Evolutionary conservation across 2,113 vertebrate species (phyloP).

Genomic region (Amphiprion percula): DNA sequence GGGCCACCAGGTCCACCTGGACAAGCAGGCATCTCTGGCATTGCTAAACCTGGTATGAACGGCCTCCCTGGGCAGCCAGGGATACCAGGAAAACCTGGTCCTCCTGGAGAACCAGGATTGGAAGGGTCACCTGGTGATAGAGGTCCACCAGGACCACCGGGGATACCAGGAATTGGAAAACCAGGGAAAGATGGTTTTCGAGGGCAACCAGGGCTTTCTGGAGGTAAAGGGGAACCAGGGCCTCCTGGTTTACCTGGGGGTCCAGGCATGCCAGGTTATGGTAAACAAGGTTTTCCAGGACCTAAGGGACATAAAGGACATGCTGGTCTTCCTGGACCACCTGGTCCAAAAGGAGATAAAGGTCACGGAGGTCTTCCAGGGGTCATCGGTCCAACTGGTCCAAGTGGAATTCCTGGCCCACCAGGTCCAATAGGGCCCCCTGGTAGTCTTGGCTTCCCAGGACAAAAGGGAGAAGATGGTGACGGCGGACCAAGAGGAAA

Average conservation of each 20-base stretch:
- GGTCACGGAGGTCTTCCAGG: constrained; percentile 90
- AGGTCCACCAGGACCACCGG: constrained; percentile 89
- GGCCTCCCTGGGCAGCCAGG: constrained; percentile 93
- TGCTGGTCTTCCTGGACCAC: constrained; percentile 86
- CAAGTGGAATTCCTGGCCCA: constrained; percentile 89
- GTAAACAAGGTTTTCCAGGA: constrained; percentile 93
- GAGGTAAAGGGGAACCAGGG: constrained; percentile 86
- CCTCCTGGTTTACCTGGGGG: constrained; percentile 88
- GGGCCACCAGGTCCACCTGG: constrained; percentile 90
- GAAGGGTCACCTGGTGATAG: constrained; percentile 87
- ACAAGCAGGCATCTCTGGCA: constrained; percentile 87
- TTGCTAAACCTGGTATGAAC: constrained; percentile 91
- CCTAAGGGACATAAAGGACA: constrained; percentile 92
- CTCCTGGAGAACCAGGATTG: constrained; percentile 88
- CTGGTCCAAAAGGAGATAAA: constrained; percentile 92
- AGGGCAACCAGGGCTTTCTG: constrained; percentile 90
- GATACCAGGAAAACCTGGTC: constrained; percentile 88
- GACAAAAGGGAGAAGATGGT: constrained; percentile 92
- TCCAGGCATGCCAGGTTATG: constrained; percentile 90
- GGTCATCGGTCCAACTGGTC: constrained; percentile 88
- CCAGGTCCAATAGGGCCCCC: constrained; percentile 91
- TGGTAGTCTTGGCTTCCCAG: constrained; percentile 90
- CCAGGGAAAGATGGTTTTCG: constrained; percentile 91
- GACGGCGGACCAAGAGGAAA: constrained; percentile 86
- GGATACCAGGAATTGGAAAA: constrained; percentile 91